These are phyloP conservation scores for Aplocera efformata DNA, from an alignment of 2,888 invertebrate genomes.

Conservation along the genomic window DNA sequence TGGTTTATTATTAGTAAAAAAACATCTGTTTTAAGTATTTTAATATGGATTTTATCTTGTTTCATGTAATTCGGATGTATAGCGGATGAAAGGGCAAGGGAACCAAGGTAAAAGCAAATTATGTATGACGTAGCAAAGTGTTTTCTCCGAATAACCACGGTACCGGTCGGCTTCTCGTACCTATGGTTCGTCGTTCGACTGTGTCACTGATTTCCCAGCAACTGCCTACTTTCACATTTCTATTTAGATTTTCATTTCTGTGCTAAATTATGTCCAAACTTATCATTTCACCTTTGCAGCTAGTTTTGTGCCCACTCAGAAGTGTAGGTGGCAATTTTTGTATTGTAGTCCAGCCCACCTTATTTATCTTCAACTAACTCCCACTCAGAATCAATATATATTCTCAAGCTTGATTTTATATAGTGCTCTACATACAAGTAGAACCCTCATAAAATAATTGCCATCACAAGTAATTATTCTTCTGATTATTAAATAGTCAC, in stretches of 20 bases:
- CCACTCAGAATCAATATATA: conserved; percentile 41
- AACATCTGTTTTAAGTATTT: conserved; percentile 35
- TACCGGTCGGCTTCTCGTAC: conserved; percentile 63
- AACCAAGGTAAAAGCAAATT: conserved; percentile 84
- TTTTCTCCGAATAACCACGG: conserved; percentile 55
- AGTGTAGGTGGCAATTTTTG: conserved; percentile 27
- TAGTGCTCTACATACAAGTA: too few relatives aligned
- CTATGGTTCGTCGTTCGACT: conserved; percentile 44
- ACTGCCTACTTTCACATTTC: conserved; percentile 49
- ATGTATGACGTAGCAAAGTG: conserved; percentile 77
- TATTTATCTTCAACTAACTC: conserved; percentile 32
- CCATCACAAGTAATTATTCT: too few relatives aligned
- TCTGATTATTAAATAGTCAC: too few relatives aligned
- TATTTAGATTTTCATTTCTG: conserved; percentile 33
- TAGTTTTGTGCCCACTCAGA: conserved; percentile 16
- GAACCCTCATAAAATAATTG: too few relatives aligned
- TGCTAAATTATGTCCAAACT: not conserved
- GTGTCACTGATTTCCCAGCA: conserved; percentile 45
- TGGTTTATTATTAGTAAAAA: conserved; percentile 38
- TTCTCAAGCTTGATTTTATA: conserved; percentile 4
- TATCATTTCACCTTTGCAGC: conserved; percentile 6
- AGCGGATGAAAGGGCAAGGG: conserved; percentile 94
- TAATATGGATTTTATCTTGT: conserved; percentile 67
- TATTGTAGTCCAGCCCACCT: conserved; percentile 24
- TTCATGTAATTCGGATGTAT: conserved; percentile 76